Evolutionary conservation across 2,797 vertebrate genomes (phyloP).

Genomic region (Chaunax sp.): DNA sequence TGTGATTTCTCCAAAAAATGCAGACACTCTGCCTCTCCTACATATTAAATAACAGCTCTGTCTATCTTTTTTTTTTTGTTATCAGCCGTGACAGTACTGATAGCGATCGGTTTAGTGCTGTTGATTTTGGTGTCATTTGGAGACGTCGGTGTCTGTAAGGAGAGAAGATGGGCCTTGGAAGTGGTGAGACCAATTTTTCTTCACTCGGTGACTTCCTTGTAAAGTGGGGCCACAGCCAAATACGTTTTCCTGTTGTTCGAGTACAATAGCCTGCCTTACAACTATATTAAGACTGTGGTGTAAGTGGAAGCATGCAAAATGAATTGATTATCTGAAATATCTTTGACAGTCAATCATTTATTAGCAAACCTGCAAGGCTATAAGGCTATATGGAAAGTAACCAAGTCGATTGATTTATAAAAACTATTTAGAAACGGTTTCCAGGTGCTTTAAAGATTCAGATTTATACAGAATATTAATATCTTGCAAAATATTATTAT

Average conservation of each 20-base stretch:
- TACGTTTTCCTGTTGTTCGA: neutral
- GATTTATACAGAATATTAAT: no score
- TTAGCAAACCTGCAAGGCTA: no score
- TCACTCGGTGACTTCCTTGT: neutral
- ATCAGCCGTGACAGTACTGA: conserved; percentile 72
- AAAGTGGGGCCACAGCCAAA: neutral
- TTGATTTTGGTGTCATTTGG: conserved; percentile 71
- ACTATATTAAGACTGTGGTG: neutral
- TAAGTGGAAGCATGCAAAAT: neutral
- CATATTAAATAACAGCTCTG: neutral
- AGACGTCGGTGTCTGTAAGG: conserved; percentile 69
- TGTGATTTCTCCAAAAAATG: neutral
- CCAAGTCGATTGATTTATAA: no score
- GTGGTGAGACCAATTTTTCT: conserved; percentile 59
- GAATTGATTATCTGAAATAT: neutral
- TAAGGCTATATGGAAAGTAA: no score
- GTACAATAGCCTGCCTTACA: neutral
- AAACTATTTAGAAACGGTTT: no score
- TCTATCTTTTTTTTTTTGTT: neutral
- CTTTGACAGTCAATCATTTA: no score
- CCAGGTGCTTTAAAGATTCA: no score
- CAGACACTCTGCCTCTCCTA: no score
- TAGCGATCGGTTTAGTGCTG: conserved; percentile 63
- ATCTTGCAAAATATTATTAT: no score
- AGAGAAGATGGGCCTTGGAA: conserved; percentile 62